Conservation (phyloP, 2,113 vertebrate species). For the Pluvialis apricaria region DNA sequence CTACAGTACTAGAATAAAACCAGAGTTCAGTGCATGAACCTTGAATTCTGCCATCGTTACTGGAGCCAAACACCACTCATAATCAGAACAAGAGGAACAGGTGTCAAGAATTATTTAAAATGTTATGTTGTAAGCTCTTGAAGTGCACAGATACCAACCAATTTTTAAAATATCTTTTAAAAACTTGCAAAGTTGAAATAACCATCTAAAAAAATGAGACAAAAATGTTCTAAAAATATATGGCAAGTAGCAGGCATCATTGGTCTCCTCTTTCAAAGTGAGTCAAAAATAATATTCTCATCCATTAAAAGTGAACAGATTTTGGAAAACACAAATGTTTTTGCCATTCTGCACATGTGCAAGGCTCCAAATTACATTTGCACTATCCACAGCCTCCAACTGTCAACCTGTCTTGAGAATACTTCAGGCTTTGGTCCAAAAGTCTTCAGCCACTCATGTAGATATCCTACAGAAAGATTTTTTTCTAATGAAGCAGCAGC, state of each 20-base stretch:
- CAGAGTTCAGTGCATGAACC: background rate
- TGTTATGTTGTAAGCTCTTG: background rate
- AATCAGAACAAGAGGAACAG: background rate
- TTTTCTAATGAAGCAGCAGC: background rate
- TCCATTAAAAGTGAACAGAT: background rate
- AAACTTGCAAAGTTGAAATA: background rate
- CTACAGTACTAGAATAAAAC: background rate
- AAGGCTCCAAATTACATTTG: background rate
- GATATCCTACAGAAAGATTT: background rate
- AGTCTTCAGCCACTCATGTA: background rate
- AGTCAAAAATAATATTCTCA: background rate
- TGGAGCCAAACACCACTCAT: background rate
- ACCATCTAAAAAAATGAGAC: background rate
- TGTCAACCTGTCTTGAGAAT: background rate
- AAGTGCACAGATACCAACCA: background rate
- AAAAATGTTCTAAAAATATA: background rate
- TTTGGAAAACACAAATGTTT: background rate
- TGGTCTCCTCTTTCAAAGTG: background rate
- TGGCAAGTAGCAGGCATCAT: background rate
- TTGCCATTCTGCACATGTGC: background rate
- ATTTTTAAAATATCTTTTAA: background rate
- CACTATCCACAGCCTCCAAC: background rate
- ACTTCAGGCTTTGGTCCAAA: constrained; percentile 1
- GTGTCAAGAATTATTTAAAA: background rate
- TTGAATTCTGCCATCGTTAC: background rate